Percentiles rank a stretch among this genome's conserved stretches.
Conservation (phyloP, 2,888 invertebrate species). For the Melipona bicolor region DNA sequence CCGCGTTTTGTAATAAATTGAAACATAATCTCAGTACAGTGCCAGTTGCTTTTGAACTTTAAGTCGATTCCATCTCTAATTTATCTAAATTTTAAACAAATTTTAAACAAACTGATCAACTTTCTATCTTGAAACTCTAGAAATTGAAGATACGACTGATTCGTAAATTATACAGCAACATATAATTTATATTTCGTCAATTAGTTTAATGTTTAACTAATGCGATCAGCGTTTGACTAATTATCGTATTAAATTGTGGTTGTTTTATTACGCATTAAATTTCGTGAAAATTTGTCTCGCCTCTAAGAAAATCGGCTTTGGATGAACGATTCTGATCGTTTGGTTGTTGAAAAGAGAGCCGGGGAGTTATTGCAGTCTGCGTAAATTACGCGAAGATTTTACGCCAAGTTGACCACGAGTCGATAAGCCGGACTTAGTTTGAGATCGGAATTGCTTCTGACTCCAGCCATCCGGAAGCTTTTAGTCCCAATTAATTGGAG, state of each 20-base stretch:
- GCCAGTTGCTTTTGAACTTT: not conserved
- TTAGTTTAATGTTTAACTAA: not conserved
- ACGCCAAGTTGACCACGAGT: not conserved
- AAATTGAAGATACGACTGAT: no score
- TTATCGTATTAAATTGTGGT: conserved; percentile 7
- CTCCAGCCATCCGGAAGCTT: not conserved
- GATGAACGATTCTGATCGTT: not conserved
- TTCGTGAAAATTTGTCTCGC: not conserved
- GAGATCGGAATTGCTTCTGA: not conserved
- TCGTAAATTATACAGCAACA: no score
- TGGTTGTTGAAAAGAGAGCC: not conserved
- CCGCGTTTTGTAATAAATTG: not conserved
- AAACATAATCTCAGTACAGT: not conserved
- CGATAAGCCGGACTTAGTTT: not conserved
- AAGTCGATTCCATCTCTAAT: not conserved
- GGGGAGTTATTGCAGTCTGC: not conserved
- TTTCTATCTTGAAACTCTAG: not conserved
- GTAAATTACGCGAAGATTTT: not conserved
- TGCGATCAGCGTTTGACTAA: not conserved
- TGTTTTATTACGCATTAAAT: not conserved
- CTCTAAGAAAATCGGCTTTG: not conserved
- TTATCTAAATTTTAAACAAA: not conserved
- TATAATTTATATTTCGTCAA: not conserved
- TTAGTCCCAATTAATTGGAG: not conserved
- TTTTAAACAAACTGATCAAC: not conserved